Evolutionary conservation across 2,888 invertebrate genomes (phyloP), one percentile per base, ranked within the genome.

Genomic region (Limnephilus auricula): DNA sequence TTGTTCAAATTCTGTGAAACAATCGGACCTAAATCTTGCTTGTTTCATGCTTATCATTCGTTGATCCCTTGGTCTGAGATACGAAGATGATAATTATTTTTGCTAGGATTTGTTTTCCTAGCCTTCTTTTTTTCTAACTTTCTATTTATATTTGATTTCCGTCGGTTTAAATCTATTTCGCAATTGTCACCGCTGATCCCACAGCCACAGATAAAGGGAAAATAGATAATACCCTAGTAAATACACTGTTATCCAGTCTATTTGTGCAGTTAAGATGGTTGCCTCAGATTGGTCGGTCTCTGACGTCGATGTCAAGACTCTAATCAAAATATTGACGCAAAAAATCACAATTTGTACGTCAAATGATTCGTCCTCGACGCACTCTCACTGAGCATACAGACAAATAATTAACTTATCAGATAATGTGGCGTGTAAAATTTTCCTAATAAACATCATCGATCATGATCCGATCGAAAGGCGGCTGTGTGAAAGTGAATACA

Each of bases 291-390:
- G 65, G 25, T n/a, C 25, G 25, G 6, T n/a, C 25, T 65, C 65
- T 65, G 65, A n/a, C 65, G 65, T 65, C 9, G 65, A 25, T 6
- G 65, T 65, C n/a, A n/a, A 65, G 65, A 65, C 65, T n/a, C 65
- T 65, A 65, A 65, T 65, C 65, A 65, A 65, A 65, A 65, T 65
- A 65, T 65, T 65, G 65, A 65, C 25, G 65, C 25, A 65, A 65
- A 65, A 65, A 65, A 65, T 65, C 65, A 65, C 65, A n/a, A 65
- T 65, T 65, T 65, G 65, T 65, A 65, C 65, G 65, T 65, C 65
- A 65, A 65, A 65, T 65, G 65, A n/a, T 65, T 65, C 65, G 65
- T 9, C 65, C 65, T 65, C 65, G 25, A 65, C 65, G 65, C 65
- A n/a, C 65, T 9, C 25, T 65, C 65, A 65, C 65, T n/a, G 65